Base-by-base conservation (phyloP, 2,797 vertebrate genomes). In the Molossus molossus region DNA sequence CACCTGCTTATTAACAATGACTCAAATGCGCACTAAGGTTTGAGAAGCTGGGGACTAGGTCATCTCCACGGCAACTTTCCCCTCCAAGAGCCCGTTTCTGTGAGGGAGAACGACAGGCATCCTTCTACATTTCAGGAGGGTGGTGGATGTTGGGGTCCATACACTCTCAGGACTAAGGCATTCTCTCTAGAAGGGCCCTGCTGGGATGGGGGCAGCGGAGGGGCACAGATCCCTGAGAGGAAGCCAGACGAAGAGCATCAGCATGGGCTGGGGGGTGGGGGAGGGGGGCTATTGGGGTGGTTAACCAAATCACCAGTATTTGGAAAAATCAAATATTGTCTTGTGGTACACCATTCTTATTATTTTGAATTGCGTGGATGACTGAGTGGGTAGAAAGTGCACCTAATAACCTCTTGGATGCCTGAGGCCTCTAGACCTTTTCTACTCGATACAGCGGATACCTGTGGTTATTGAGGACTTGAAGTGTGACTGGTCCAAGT, bases 321-420 rank as follows among this genome's bases (percentile, higher is more conserved):
- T 58, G n/a, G 72, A 90, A 89, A 75, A 95, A 15, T 65, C 29
- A 72, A 25, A n/a, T 87, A 5, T n/a, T 25, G 67, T 57, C 57
- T 75, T 23, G 50, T 45, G 6, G 13, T 8, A 7, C 9, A 37
- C 4, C 20, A 20, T 85, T 81, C 50, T 40, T 57, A 33, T 21
- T 50, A 21, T 14, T 57, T 33, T 58, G 70, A 69, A 13, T 62
- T 37, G 50, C 23, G 4, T 45, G 37, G 50, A 5, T 7, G 6
- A 14, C 12, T 87, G 53, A 75, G 9, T 29, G 20, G 12, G 5
- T 5, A 10, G 14, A 37, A 60, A 62, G 1, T 14, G 5, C 15
- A 27, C 9, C 33, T 33, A 33, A 0, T 10, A 15, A 14, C 21
- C 48, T 70, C n/a, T 40, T 23, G 17, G 11, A 4, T 10, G 3